A percentile compares a stretch with the other conserved stretches of the same genome.
Evolutionary conservation across 1,140 invertebrate species (phyloP).

Genomic region (Berghia stephanieae): DNA sequence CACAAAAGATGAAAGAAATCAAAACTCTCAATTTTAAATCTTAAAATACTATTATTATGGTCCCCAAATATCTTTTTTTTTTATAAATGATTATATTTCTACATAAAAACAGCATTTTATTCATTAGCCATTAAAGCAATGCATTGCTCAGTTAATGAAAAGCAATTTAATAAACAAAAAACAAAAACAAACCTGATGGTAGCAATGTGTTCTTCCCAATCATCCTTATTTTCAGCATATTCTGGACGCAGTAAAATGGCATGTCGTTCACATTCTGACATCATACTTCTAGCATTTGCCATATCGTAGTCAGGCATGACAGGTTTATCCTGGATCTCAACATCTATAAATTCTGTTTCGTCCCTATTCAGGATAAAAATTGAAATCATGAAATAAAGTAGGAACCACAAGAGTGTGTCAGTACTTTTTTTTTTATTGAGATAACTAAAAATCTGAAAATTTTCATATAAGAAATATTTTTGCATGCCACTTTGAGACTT

Average conservation of each 20-base stretch:
- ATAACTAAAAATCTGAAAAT: too few species aligned
- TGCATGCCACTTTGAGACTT: too few species aligned
- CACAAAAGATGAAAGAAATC: too few species aligned
- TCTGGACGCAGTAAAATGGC: constrained; percentile 72
- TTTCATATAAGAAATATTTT: too few species aligned
- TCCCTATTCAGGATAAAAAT: not conserved
- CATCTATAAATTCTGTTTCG: constrained; percentile 61
- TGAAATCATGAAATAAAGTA: not conserved
- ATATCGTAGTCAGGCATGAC: constrained; percentile 71
- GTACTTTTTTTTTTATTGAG: not conserved
- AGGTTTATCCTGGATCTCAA: constrained; percentile 63
- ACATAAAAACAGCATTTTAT: too few species aligned
- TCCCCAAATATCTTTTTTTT: too few species aligned
- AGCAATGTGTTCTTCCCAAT: constrained; percentile 77
- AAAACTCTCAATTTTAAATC: too few species aligned
- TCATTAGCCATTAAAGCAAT: too few species aligned
- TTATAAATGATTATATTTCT: too few species aligned
- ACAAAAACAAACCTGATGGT: constrained; percentile 3
- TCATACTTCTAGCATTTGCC: constrained; percentile 72
- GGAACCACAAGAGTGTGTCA: not conserved
- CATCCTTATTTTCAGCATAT: constrained; percentile 68
- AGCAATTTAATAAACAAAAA: too few species aligned
- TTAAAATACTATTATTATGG: too few species aligned
- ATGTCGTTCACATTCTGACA: constrained; percentile 80
- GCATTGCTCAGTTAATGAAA: too few species aligned